Evolutionary conservation across 2,888 invertebrate genomes (phyloP), one percentile per base, ranked within the genome.

Genomic region (Nudaria mundana): DNA sequence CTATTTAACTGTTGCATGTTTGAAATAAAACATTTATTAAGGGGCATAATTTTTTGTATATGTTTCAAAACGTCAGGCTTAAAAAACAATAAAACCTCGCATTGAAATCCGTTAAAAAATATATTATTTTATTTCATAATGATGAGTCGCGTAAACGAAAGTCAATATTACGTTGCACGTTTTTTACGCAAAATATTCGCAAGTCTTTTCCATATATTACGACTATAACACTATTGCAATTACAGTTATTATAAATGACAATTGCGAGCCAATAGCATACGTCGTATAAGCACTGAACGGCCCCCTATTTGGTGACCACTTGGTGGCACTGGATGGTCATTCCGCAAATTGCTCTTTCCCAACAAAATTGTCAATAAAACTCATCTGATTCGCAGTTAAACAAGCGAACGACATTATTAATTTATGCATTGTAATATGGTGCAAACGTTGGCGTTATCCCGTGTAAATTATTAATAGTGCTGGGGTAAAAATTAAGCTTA

Each of bases 311-410:
- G 83, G 77, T 78, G 78, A 82, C 77, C 86, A 83, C 88, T 85
- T 76, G 85, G 79, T 80, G 80, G 76, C 81, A 70, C 69, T 75
- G 71, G 71, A 74, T 71, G 84, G 78, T 76, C 83, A 84, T 87
- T 79, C 87, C 87, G 77, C 87, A 88, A 88, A 88, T 87, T 87
- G 86, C 88, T 79, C 84, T 86, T 83, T 83, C 81, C 83, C 81
- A 84, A 81, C 88, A 81, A 86, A 82, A 88, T 88, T 87, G 88
- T 85, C 88, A 88, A 88, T 88, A 88, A 88, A 88, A 88, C 83
- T 87, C 87, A 86, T 87, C 86, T 81, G 86, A 87, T 86, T 88
- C 88, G 86, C 86, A 88, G 86, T 86, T 85, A 86, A 88, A 87
- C 85, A 87, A 81, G 86, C 87, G 84, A 79, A 76, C 81, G 81